These are phyloP conservation scores for Ctenomys sociabilis DNA, from an alignment of 2,113 vertebrate species.

Conservation along the genomic window DNA sequence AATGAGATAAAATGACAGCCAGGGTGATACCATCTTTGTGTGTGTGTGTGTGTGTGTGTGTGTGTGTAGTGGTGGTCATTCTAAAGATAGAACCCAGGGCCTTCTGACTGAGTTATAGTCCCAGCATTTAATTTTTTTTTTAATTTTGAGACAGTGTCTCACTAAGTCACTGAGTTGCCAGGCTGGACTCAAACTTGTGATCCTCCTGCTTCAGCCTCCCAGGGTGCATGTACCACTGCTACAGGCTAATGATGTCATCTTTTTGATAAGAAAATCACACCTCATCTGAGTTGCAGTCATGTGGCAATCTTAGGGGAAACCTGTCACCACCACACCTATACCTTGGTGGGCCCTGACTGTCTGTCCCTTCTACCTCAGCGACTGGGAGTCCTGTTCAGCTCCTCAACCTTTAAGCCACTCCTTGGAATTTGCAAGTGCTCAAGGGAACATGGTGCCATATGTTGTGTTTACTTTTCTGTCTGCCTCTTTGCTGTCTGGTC, in stretches of 20 bases:
- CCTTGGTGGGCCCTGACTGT: background rate
- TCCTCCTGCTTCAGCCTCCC: background rate
- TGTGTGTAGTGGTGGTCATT: background rate
- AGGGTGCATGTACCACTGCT: background rate
- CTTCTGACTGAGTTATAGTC: background rate
- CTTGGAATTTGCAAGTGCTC: background rate
- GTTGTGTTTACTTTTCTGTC: background rate
- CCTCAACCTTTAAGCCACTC: background rate
- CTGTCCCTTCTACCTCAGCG: background rate
- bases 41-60: too few species aligned
- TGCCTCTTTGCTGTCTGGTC: background rate
- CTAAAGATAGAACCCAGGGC: background rate
- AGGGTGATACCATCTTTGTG: background rate
- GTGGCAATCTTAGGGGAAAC: background rate
- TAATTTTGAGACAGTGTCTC: background rate
- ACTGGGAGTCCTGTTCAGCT: background rate
- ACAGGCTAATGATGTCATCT: background rate
- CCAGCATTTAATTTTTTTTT: background rate
- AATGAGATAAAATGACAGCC: background rate
- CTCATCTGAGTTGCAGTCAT: background rate
- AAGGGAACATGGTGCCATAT: background rate
- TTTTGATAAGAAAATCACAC: slow-evolving; percentile 1
- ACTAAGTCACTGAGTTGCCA: background rate
- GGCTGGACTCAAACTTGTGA: background rate
- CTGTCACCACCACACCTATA: background rate